Evolutionary conservation across 2,113 vertebrate species (phyloP), one percentile per base, ranked within the genome.

Genomic region (Oreochromis spilurus): DNA sequence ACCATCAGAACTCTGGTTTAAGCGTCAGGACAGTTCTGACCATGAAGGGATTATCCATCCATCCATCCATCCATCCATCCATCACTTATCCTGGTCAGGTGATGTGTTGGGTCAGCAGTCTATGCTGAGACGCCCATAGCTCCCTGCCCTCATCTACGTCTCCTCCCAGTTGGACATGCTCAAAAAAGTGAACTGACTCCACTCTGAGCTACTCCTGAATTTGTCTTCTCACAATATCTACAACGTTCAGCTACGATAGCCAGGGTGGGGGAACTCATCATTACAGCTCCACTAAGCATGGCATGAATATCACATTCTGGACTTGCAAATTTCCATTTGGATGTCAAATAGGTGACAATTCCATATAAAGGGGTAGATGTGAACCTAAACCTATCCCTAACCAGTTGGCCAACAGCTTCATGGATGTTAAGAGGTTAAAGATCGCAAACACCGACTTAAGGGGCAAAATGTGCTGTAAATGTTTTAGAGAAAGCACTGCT

Each of bases 301-400:
- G 21, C 7, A 4, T 54, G 53, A 16, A 57, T 57, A 57, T 57
- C 12, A 8, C 24, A 29, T 29, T 57, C 19, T 21, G 34, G n/a
- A 70, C 6, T 1, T 40, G 36, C n/a, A 43, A 0, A 29, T 29
- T 26, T 48, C 6, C 40, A 48, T 0, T 11, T 29, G 67, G 40
- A 11, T 48, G 24, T 16, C 67, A 29, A 19, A 0, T 26, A 45
- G 1, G 14, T 45, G 67, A 72, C 24, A 48, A 29, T 48, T 43
- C 11, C 65, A 16, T 43, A 70, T 43, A 43, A 1, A 4, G 3
- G 12, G 36, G 36, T 70, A 43, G 36, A 24, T 43, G 5, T 43
- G 12, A 70, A 43, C 13, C 38, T 43, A 34, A 60, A 31, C 16
- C 14, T 31, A 31, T 16, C 14, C 4, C 8, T 60, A 34, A 60